A percentile compares a stretch with the other conserved stretches of the same genome.
Conservation (phyloP, 2,797 vertebrate genomes). For the Cynodonichthys magdalenae region DNA sequence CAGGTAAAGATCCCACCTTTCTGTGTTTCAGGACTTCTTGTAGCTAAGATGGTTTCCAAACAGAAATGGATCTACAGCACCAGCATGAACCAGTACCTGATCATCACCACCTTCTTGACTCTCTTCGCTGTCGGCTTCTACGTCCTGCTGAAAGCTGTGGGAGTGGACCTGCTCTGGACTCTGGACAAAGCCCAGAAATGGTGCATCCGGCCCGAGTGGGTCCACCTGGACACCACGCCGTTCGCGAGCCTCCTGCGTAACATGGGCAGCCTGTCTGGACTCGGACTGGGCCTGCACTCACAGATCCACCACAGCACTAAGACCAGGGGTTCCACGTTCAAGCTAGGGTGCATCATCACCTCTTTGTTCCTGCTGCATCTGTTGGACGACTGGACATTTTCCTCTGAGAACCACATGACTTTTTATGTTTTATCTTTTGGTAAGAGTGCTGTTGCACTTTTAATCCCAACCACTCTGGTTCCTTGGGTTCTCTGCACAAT, state of each 20-base stretch:
- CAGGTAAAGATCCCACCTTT: background rate
- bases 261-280: constrained; percentile 90
- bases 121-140: constrained; percentile 90
- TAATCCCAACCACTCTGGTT: constrained; percentile 84
- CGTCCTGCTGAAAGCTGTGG: constrained; percentile 83
- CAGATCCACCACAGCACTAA: constrained; percentile 72
- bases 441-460: constrained; percentile 75
- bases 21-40: constrained; percentile 81
- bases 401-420: constrained; percentile 62
- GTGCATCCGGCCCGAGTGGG: constrained; percentile 88
- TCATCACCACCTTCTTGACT: constrained; percentile 86
- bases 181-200: constrained; percentile 90
- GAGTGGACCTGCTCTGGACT: constrained; percentile 94
- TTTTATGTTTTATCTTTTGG: constrained; percentile 82
- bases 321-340: constrained; percentile 48
- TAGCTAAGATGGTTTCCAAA: constrained; percentile 84
- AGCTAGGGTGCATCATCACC: constrained; percentile 57
- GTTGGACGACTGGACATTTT: constrained; percentile 77
- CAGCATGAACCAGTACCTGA: constrained; percentile 84
- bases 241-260: constrained; percentile 94
- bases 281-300: constrained; percentile 90
- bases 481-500: constrained; percentile 70
- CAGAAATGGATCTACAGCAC: constrained; percentile 84
- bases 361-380: constrained; percentile 77
- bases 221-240: constrained; percentile 90